A percentile compares a stretch with the other conserved stretches of the same genome.
phyloP scores from a whole-genome alignment of 2,888 invertebrate species.

The Drosophila barbarae region DNA sequence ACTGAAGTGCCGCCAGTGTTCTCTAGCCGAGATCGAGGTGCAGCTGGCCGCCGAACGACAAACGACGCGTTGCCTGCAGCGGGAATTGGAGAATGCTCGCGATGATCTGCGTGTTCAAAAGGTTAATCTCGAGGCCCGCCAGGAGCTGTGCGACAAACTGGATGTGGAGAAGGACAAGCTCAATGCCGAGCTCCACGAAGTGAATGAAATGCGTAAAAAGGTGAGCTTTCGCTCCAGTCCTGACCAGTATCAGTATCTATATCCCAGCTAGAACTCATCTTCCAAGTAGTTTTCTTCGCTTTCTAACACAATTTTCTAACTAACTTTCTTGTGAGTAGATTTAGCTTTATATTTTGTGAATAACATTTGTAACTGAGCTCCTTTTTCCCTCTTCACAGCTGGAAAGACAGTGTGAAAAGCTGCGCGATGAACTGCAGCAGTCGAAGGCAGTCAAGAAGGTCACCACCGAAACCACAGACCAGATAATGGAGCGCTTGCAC shows the following conservation, averaged over 20 bases:
- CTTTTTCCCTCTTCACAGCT: conserved; percentile 76
- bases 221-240: conserved; percentile 46
- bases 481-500: conserved; percentile 81
- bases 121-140: conserved; percentile 82
- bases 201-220: conserved; percentile 77
- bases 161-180: conserved; percentile 85
- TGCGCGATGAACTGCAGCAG: conserved; percentile 76
- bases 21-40: conserved; percentile 82
- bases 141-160: conserved; percentile 83
- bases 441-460: conserved; percentile 65
- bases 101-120: conserved; percentile 83
- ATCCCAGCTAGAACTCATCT: conserved; percentile 16
- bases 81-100: conserved; percentile 83
- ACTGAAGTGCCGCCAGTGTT: conserved; percentile 81
- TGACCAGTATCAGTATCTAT: conserved; percentile 15
- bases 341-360: background rate
- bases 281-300: conserved; percentile 11
- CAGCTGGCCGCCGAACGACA: conserved; percentile 82
- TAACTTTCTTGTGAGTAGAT: conserved; percentile 7
- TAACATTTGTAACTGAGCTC: background rate
- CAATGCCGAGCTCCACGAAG: conserved; percentile 81
- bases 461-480: conserved; percentile 81
- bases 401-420: conserved; percentile 80
- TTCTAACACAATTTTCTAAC: conserved; percentile 8
- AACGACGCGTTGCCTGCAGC: conserved; percentile 81